Evolutionary conservation across 2,888 invertebrate species (phyloP).

Genomic region (Chymomyza procnemis): DNA sequence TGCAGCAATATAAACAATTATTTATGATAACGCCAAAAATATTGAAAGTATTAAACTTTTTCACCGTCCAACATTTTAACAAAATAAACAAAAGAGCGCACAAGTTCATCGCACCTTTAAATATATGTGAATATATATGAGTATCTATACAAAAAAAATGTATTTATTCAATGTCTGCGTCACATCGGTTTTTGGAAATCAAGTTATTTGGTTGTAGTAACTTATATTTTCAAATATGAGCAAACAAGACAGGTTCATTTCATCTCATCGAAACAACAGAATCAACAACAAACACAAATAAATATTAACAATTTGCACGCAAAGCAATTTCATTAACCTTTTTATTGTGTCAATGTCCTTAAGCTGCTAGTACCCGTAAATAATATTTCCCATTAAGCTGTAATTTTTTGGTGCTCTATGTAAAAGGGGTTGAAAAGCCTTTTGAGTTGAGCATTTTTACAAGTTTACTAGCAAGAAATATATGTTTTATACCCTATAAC

Average conservation of each 20-base stretch:
- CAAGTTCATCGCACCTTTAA: constrained; percentile 45
- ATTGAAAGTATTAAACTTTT: background rate
- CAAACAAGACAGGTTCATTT: background rate
- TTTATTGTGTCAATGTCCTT: constrained; percentile 37
- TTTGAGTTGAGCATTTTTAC: background rate
- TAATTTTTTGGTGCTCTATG: constrained; percentile 9
- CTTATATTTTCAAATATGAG: background rate
- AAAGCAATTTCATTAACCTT: constrained; percentile 47
- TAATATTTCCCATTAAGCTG: constrained; percentile 41
- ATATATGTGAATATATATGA: background rate
- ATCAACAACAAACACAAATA: background rate
- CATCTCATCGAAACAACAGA: background rate
- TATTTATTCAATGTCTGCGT: background rate
- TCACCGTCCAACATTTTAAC: background rate
- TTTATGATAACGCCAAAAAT: background rate
- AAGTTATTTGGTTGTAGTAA: background rate
- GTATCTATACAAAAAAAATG: background rate
- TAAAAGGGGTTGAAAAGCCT: constrained; percentile 25
- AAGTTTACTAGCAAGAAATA: too few species aligned
- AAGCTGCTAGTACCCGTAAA: background rate
- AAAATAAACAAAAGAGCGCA: constrained; percentile 6
- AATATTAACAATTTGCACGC: constrained; percentile 21
- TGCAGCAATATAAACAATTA: too few species aligned
- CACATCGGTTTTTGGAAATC: background rate
- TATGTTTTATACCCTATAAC: too few species aligned